Conservation (phyloP, 2,888 invertebrate species). For the Merodon equestris region DNA sequence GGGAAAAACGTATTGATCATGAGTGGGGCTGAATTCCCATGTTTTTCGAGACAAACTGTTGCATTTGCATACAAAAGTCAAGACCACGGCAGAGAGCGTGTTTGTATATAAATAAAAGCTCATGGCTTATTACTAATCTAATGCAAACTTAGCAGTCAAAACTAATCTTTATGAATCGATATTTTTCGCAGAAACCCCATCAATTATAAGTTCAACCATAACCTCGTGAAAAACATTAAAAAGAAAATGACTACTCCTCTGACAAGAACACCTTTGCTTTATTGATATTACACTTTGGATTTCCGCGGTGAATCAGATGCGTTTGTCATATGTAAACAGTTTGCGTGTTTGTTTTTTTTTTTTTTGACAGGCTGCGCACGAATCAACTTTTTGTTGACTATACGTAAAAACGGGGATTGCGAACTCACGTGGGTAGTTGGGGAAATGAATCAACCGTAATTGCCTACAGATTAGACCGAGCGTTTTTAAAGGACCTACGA, state of each 20-base stretch:
- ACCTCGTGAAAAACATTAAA: not conserved
- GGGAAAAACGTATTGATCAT: no score
- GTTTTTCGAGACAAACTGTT: slow-evolving; percentile 48
- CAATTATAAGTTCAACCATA: not conserved
- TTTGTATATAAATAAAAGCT: no score
- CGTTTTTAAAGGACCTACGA: not conserved
- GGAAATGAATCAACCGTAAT: not conserved
- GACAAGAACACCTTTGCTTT: not conserved
- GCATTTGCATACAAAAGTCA: slow-evolving; percentile 1
- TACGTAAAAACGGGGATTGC: no score
- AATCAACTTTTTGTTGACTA: no score
- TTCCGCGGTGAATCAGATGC: slow-evolving; percentile 32
- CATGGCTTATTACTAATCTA: no score
- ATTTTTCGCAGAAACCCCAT: no score
- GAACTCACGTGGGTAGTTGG: no score
- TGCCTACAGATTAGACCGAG: not conserved
- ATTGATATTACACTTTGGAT: slow-evolving; percentile 19
- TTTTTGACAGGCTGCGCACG: not conserved
- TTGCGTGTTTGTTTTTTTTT: no score
- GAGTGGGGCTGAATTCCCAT: no score
- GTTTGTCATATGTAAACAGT: slow-evolving; percentile 33
- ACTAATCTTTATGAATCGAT: no score
- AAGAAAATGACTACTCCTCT: not conserved
- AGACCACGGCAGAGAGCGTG: not conserved
- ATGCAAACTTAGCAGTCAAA: no score